Base-by-base conservation (phyloP, 2,113 vertebrate species). In the Ochotona princeps region DNA sequence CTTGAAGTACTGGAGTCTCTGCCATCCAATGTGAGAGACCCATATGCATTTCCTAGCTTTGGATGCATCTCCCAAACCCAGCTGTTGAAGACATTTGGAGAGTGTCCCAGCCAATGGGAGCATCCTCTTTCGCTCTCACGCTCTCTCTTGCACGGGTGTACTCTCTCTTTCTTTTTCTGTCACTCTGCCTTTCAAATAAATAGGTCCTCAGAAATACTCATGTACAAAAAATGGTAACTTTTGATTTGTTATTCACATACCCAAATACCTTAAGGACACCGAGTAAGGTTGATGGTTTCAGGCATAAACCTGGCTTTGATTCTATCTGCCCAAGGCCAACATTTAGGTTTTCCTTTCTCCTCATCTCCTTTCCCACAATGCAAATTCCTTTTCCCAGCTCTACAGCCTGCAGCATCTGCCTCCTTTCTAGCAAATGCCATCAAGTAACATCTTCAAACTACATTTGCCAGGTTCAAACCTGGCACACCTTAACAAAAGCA, bases 321-420 rank as follows among this genome's bases (percentile, higher is more conserved):
- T 44, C 18, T 9, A 4, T n/a, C 70, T 47, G 30, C 51, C 7
- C 1, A 28, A 6, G 5, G 14, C 9, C 35, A n/a, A 8, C 12
- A 8, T 8, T 69, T 23, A 10, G 44, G 4, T 2, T n/a, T 80
- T 63, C 14, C 14, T 25, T 11, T 78, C 32, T n/a, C 7, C 10
- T 38, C 38, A 1, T 2, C 12, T 2, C 17, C 60, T 93, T 32
- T 79, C 15, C 13, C 6, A 25, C 20, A 66, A 2, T 30, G 8
- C 7, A 25, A 0, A 0, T 13, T 66, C 9, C 32, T 9, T 65
- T 57, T 3, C 13, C 5, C 25, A 14, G 18, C 18, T 69, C 9
- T 49, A 60, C 20, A 83, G 30, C 3, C 51, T 10, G 28, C 15
- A 26, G 35, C 23, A 65, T 47, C 65, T 21, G 2, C 10, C 26